Evolutionary conservation across 2,888 invertebrate species (phyloP).

Genomic region (Ametastegia equiseti): DNA sequence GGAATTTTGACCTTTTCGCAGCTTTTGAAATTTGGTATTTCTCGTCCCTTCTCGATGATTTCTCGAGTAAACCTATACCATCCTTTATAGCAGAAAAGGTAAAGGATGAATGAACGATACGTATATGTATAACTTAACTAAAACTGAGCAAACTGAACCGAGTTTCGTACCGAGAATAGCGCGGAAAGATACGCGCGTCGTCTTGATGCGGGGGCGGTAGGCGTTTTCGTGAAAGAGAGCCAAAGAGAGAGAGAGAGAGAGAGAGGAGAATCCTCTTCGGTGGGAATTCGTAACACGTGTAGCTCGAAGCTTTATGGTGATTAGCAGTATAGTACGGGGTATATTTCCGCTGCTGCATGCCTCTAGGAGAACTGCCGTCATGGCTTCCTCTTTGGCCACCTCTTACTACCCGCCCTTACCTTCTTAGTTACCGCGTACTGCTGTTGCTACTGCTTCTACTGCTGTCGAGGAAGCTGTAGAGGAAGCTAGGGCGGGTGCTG

Average conservation of each 20-base stretch:
- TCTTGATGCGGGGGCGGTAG: conserved; percentile 2
- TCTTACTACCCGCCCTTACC: not conserved
- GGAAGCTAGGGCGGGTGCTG: conserved; percentile 31
- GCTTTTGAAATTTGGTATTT: too few relatives aligned
- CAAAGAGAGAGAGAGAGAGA: not conserved
- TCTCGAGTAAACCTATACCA: too few relatives aligned
- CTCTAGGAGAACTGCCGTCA: conserved; percentile 35
- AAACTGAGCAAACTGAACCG: not conserved
- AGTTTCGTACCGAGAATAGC: not conserved
- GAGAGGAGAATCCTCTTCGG: conserved; percentile 63
- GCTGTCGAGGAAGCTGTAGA: not conserved
- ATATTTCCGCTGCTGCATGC: conserved; percentile 70
- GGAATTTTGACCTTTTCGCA: not conserved
- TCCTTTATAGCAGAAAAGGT: too few relatives aligned
- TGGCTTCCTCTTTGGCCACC: conserved; percentile 36
- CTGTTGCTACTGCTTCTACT: too few relatives aligned
- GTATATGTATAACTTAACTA: not conserved
- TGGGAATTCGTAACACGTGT: conserved; percentile 72
- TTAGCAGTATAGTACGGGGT: conserved; percentile 71
- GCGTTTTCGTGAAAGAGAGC: conserved; percentile 19
- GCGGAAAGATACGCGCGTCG: not conserved
- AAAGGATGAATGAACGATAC: not conserved
- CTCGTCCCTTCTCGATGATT: too few relatives aligned
- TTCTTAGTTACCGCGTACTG: conserved; percentile 28
- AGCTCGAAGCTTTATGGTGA: conserved; percentile 72